Conservation (phyloP, 2,797 vertebrate species). For the Botia almorhae region DNA sequence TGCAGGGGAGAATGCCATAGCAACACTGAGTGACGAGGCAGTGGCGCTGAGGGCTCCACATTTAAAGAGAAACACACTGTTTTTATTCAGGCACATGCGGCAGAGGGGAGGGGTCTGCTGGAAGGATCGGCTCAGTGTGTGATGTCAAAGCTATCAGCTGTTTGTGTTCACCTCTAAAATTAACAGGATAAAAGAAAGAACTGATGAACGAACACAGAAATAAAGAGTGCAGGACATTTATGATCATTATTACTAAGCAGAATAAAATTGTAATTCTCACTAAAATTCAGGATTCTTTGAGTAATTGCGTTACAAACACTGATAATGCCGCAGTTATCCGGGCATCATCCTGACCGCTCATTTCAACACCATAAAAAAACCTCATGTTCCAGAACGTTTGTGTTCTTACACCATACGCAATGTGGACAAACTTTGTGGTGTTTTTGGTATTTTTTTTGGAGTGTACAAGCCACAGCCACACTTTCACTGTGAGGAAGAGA, state of each 20-base stretch:
- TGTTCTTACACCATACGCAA: no score
- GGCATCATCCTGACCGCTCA: no score
- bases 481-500: background rate
- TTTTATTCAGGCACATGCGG: conserved; percentile 25
- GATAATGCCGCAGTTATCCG: no score
- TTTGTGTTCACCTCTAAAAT: background rate
- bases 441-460: no score
- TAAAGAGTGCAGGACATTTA: background rate
- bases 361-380: no score
- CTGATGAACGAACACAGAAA: background rate
- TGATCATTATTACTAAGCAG: no score
- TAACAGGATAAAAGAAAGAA: background rate
- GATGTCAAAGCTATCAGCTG: background rate
- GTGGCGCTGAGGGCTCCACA: conserved; percentile 63
- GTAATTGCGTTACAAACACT: no score
- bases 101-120: conserved; percentile 30
- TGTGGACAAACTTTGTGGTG: no score
- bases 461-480: background rate
- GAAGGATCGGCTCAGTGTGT: background rate
- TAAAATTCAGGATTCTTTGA: no score
- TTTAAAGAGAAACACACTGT: conserved; percentile 28
- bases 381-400: no score
- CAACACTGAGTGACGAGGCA: conserved; percentile 76
- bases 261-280: no score
- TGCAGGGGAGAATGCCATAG: conserved; percentile 74